These are phyloP conservation scores for Hippocampus mohnikei DNA, from an alignment of 2,113 vertebrate genomes.

Conservation along the genomic window DNA sequence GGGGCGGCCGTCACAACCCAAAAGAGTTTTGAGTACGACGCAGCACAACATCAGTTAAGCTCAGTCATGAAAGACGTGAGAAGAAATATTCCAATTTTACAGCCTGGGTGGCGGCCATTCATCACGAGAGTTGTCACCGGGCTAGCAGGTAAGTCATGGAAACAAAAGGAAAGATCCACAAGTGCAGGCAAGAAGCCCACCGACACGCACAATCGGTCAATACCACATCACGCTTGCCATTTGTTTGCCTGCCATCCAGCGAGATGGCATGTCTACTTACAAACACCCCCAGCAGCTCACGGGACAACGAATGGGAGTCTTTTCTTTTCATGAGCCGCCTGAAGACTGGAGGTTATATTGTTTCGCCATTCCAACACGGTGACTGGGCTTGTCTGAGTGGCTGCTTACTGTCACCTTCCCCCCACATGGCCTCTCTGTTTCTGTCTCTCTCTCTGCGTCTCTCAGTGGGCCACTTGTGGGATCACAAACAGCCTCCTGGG, in stretches of 20 bases:
- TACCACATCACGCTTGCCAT: conserved; percentile 38
- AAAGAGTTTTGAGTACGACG: conserved; percentile 3
- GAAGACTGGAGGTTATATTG: conserved; percentile 52
- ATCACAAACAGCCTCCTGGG: conserved; percentile 27
- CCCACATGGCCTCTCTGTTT: conserved; percentile 40
- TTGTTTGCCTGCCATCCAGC: conserved; percentile 54
- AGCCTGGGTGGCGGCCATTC: conserved; percentile 38
- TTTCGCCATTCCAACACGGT: conserved; percentile 60
- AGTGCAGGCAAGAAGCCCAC: conserved; percentile 45
- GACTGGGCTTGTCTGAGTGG: conserved; percentile 53
- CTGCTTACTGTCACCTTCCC: conserved; percentile 58
- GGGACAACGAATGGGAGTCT: conserved; percentile 34
- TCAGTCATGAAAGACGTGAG: conserved; percentile 5
- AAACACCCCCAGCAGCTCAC: conserved; percentile 26
- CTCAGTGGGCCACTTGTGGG: conserved; percentile 7
- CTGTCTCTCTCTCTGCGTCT: conserved; percentile 11
- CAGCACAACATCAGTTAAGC: conserved; percentile 11
- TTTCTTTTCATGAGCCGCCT: conserved; percentile 59
- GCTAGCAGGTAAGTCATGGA: conserved; percentile 41
- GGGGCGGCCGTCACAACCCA: no score
- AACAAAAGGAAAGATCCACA: conserved; percentile 47
- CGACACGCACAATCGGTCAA: conserved; percentile 41
- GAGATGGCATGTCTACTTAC: conserved; percentile 35
- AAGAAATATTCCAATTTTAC: conserved; percentile 29
- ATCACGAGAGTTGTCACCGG: conserved; percentile 30